Evolutionary conservation across 2,113 vertebrate genomes (phyloP).

Genomic region (Laterallus jamaicensis): DNA sequence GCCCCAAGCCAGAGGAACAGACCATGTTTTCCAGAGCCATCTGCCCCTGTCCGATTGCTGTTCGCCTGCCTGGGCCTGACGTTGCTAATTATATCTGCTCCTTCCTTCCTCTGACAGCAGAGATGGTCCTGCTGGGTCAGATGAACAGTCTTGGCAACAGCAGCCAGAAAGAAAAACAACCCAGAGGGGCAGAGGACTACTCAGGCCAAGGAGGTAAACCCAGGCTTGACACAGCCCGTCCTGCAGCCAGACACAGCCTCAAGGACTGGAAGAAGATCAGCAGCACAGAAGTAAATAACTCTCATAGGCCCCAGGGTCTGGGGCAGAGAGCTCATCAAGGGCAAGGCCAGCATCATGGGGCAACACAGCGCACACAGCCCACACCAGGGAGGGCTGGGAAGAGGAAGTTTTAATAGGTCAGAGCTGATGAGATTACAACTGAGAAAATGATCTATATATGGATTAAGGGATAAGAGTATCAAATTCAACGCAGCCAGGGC

Average conservation of each 20-base stretch:
- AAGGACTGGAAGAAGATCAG: not conserved
- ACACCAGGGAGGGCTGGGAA: not conserved
- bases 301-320: not conserved
- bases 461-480: too few relatives aligned
- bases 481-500: not conserved
- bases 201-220: not conserved
- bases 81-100: slow-evolving; percentile 16
- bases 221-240: not conserved
- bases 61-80: not conserved
- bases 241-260: not conserved
- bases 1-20: slow-evolving; percentile 9
- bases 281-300: rapidly evolving
- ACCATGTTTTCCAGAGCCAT: slow-evolving; percentile 5
- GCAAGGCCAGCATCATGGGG: rapidly evolving
- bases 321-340: not conserved
- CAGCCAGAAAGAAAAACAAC: not conserved
- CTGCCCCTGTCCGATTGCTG: not conserved
- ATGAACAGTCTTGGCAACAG: not conserved
- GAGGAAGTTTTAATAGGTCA: too few relatives aligned
- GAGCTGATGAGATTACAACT: too few relatives aligned
- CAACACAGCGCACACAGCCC: not conserved
- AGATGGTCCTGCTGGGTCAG: not conserved
- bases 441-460: too few relatives aligned
- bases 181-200: not conserved
- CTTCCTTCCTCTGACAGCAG: not conserved